phyloP scores from a whole-genome alignment of 2,888 invertebrate species.

The Caenorhabditis macrosperma region DNA sequence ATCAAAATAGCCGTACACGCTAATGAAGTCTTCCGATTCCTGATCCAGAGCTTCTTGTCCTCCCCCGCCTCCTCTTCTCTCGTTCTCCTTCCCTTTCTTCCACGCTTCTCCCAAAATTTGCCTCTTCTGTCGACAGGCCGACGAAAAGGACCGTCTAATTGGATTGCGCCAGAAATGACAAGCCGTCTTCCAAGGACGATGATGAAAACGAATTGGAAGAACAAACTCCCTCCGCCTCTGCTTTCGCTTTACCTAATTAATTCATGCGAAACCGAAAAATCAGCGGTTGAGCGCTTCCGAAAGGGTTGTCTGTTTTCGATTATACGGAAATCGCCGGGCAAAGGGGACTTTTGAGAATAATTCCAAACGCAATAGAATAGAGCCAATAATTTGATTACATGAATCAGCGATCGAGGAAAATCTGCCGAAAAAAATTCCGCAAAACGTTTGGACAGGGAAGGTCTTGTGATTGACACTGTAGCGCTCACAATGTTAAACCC shows the following conservation, averaged over 20 bases:
- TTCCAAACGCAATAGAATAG: too few species aligned
- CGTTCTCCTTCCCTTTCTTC: neutral
- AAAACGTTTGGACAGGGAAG: too few species aligned
- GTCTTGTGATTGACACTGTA: neutral
- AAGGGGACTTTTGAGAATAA: neutral
- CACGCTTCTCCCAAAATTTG: neutral
- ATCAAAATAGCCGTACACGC: too few species aligned
- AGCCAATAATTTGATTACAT: too few species aligned
- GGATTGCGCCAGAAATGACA: constrained; percentile 57
- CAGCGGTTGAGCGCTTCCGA: neutral
- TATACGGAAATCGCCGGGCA: neutral
- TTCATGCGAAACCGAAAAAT: constrained; percentile 1
- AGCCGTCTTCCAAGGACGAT: constrained; percentile 40
- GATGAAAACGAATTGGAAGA: constrained; percentile 14
- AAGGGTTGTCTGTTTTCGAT: too few species aligned
- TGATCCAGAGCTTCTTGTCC: too few species aligned
- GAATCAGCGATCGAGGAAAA: too few species aligned
- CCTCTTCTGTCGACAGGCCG: constrained; percentile 18
- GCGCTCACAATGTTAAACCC: neutral
- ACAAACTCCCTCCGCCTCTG: constrained; percentile 34
- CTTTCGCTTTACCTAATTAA: constrained; percentile 12
- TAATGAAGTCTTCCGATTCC: neutral
- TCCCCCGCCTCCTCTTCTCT: constrained; percentile 3
- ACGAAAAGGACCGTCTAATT: constrained; percentile 50
- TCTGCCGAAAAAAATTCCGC: too few species aligned